A percentile compares a stretch with the other conserved stretches of the same genome.
phyloP scores from a whole-genome alignment of 64 coral and sea anemone genomes.

The Hydrozoanthus tunicans region DNA sequence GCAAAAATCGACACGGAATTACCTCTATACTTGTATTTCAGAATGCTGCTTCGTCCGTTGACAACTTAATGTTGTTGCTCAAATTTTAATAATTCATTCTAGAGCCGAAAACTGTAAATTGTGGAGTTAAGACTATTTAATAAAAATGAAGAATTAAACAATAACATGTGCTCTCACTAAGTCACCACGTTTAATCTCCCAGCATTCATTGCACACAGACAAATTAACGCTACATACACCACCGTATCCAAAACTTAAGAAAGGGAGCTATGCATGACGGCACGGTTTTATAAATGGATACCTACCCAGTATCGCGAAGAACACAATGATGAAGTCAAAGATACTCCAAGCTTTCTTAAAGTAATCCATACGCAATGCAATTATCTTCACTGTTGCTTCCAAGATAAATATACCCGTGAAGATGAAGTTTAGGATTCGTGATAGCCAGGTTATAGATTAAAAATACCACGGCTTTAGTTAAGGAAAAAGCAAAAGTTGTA shows the following conservation, averaged over 20 bases:
- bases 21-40: too few species aligned
- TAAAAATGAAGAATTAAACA: not conserved
- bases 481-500: constrained; percentile 36
- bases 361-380: constrained; percentile 75
- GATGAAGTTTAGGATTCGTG: constrained; percentile 80
- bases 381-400: constrained; percentile 73
- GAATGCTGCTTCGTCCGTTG: too few species aligned
- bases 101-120: not conserved
- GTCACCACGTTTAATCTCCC: not conserved
- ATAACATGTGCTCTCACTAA: not conserved
- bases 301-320: constrained; percentile 82
- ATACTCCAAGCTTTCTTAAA: constrained; percentile 87
- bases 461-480: constrained; percentile 70
- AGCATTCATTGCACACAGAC: not conserved
- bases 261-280: too few species aligned
- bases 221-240: not conserved
- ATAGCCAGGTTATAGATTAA: constrained; percentile 20
- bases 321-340: constrained; percentile 88
- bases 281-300: not conserved
- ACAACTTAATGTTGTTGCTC: too few species aligned
- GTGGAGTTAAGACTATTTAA: not conserved
- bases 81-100: too few species aligned
- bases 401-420: constrained; percentile 81
- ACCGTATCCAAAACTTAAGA: too few species aligned
- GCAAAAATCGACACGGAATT: too few species aligned